Percentiles rank a stretch among this genome's conserved stretches.
These are phyloP conservation scores for Neopipo cinnamomea DNA, from an alignment of 2,113 vertebrate species.

Conservation along the genomic window DNA sequence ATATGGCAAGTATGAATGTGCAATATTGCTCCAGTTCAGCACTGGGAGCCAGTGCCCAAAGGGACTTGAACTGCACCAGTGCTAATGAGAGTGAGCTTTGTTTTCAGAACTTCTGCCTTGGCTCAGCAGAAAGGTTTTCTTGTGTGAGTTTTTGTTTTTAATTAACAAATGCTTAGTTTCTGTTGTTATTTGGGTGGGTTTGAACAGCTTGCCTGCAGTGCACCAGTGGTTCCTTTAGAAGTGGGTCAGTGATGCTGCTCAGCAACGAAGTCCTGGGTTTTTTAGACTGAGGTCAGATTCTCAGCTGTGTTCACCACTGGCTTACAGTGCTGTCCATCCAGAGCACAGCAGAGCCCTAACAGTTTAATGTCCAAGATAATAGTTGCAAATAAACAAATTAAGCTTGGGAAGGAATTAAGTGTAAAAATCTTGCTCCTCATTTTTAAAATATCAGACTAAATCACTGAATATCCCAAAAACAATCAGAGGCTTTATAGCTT, in stretches of 20 bases:
- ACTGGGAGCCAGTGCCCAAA: background rate
- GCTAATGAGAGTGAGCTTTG: background rate
- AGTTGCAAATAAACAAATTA: background rate
- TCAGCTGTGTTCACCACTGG: background rate
- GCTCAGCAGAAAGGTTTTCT: background rate
- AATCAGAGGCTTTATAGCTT: background rate
- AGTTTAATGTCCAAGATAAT: background rate
- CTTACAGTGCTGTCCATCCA: background rate
- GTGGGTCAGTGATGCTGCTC: background rate
- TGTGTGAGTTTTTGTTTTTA: background rate
- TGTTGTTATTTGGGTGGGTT: background rate
- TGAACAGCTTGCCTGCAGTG: background rate
- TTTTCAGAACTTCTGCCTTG: background rate
- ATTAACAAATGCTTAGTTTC: background rate
- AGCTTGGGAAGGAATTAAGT: background rate
- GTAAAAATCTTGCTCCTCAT: background rate
- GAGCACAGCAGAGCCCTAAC: background rate
- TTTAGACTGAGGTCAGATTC: background rate
- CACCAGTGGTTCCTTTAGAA: background rate
- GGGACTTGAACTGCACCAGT: background rate
- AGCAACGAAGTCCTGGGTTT: background rate
- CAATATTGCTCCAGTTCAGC: background rate
- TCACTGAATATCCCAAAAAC: background rate
- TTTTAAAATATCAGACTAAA: background rate
- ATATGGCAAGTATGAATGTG: background rate